Percentiles rank a stretch among this genome's conserved stretches.
These are phyloP conservation scores for Leucania comma DNA, from an alignment of 2,888 invertebrate genomes.

Conservation along the genomic window DNA sequence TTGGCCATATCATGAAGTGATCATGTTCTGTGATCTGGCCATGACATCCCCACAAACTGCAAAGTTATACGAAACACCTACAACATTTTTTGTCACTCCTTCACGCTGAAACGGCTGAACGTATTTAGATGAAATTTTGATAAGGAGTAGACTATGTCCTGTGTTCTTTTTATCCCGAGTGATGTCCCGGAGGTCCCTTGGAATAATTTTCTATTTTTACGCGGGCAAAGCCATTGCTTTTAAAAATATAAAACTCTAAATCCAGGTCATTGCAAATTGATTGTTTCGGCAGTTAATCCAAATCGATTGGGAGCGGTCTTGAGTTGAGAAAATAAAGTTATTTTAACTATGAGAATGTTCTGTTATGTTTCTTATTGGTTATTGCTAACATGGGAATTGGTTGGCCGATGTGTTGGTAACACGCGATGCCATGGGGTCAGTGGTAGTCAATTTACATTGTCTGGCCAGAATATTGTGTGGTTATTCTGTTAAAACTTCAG, in stretches of 20 bases:
- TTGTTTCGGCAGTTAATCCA: slow-evolving; percentile 55
- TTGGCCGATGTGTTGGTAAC: slow-evolving; percentile 25
- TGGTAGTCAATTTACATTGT: slow-evolving; percentile 11
- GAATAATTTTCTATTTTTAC: too few relatives aligned
- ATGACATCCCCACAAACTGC: too few relatives aligned
- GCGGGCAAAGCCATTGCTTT: not conserved
- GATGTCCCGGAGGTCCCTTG: too few relatives aligned
- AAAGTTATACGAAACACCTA: too few relatives aligned
- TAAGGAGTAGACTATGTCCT: too few relatives aligned
- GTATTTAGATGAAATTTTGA: not conserved
- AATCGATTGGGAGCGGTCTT: slow-evolving; percentile 41
- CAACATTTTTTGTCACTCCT: not conserved
- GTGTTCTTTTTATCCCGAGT: too few relatives aligned
- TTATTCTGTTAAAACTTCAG: not conserved
- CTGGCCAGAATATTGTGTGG: not conserved
- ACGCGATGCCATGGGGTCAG: slow-evolving; percentile 22
- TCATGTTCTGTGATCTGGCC: too few relatives aligned
- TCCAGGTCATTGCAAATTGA: slow-evolving; percentile 53
- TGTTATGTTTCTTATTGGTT: slow-evolving; percentile 44
- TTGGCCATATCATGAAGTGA: too few relatives aligned
- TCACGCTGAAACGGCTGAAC: not conserved
- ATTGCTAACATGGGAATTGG: slow-evolving; percentile 30
- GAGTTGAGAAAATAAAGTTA: slow-evolving; percentile 29
- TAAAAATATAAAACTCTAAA: slow-evolving; percentile 11
- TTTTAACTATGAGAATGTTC: slow-evolving; percentile 50